Evolutionary conservation across 2,797 vertebrate genomes (phyloP).

Genomic region (Phylloscopus collybita): DNA sequence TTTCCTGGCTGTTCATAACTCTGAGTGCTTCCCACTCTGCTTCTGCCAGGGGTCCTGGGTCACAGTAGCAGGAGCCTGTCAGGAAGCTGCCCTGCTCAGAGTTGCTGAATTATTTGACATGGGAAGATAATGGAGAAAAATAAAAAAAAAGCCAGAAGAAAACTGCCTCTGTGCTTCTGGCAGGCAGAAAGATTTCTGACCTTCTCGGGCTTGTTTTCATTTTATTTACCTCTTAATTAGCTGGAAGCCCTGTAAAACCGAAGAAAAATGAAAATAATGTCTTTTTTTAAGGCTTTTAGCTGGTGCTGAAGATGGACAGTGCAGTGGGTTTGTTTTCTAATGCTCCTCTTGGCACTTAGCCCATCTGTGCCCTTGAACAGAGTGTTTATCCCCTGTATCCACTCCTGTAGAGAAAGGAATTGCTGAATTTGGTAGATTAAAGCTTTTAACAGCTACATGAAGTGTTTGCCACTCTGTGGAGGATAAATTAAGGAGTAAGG

Average conservation of each 20-base stretch:
- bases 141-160: not conserved
- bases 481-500: not conserved
- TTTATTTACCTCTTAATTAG: slow-evolving; percentile 20
- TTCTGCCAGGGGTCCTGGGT: not conserved
- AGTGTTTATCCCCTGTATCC: not conserved
- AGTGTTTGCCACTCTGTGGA: not conserved
- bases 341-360: not conserved
- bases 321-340: not conserved
- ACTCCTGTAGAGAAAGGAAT: not conserved
- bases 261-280: not conserved
- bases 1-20: not conserved
- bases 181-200: not conserved
- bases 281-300: not conserved
- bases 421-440: not conserved
- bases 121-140: not conserved
- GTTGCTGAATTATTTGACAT: not conserved
- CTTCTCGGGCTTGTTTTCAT: not conserved
- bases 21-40: not conserved
- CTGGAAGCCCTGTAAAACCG: not conserved
- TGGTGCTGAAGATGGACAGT: not conserved
- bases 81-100: not conserved
- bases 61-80: not conserved
- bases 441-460: not conserved
- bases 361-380: not conserved
- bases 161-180: not conserved